phyloP scores from a whole-genome alignment of 2,113 vertebrate genomes.

The Lepidothrix coronata region DNA sequence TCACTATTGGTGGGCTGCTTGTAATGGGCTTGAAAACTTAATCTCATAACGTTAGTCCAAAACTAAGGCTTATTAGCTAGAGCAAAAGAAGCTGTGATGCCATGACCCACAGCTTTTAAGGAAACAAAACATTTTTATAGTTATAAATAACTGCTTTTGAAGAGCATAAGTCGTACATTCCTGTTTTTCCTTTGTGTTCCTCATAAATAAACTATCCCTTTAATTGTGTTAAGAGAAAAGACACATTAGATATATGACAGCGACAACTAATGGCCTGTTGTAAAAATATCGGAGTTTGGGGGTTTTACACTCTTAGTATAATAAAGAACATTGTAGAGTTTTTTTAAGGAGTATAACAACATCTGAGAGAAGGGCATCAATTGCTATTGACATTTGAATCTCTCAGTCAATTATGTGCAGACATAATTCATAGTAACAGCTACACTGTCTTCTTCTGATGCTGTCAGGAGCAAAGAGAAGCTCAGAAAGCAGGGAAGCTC shows the following conservation, averaged over 20 bases:
- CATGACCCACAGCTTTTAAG: neutral
- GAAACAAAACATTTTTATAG: conserved; percentile 1
- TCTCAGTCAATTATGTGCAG: neutral
- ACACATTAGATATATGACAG: neutral
- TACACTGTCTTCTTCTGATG: neutral
- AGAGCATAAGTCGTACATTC: neutral
- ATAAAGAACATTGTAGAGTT: neutral
- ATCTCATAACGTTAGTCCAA: neutral
- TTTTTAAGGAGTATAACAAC: neutral
- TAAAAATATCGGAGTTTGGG: neutral
- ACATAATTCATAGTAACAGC: neutral
- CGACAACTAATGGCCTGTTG: neutral
- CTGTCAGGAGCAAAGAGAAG: neutral
- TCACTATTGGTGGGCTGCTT: neutral
- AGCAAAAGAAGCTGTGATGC: conserved; percentile 24
- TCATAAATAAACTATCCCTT: neutral
- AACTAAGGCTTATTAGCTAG: neutral
- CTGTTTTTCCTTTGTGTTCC: conserved; percentile 6
- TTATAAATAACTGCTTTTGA: conserved; percentile 29
- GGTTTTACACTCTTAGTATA: neutral
- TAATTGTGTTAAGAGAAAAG: neutral
- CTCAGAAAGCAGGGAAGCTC: neutral
- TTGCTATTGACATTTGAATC: neutral
- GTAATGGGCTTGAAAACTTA: neutral
- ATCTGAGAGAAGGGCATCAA: neutral